Percentiles rank a stretch among this genome's conserved stretches.
phyloP scores from a whole-genome alignment of 92 coral and sea anemone genomes.

The Bergia puertoricense region DNA sequence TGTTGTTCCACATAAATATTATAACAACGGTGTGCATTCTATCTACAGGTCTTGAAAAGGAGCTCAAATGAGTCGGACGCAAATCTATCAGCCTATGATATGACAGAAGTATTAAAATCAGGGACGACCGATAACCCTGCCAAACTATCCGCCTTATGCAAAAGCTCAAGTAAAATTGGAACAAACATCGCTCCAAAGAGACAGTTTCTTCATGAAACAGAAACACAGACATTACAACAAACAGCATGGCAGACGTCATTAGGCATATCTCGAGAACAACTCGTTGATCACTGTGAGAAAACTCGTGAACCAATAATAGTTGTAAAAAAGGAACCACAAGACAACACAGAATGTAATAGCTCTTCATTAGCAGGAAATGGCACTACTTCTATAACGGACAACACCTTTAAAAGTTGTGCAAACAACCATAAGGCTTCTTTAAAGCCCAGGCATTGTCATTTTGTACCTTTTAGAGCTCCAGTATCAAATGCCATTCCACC shows the following conservation, averaged over 20 bases:
- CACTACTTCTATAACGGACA: background rate
- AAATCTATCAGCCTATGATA: background rate
- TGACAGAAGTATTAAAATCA: background rate
- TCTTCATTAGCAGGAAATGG: background rate
- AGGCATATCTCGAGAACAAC: background rate
- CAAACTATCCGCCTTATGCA: background rate
- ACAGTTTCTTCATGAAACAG: background rate
- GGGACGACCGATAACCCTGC: background rate
- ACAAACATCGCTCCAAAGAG: background rate
- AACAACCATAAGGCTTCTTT: background rate
- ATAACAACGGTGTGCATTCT: background rate
- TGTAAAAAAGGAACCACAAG: constrained; percentile 1
- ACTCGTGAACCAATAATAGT: background rate
- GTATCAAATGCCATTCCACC: background rate
- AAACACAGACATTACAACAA: background rate
- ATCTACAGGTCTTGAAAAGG: constrained; percentile 13
- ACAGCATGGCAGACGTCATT: background rate
- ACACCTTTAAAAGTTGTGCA: background rate
- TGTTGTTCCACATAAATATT: background rate
- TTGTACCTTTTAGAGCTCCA: background rate
- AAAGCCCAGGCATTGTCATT: background rate
- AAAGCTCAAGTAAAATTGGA: background rate
- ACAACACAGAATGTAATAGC: background rate
- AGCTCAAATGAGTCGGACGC: background rate
- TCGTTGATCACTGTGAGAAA: background rate